phyloP scores from a whole-genome alignment of 2,888 invertebrate species.

The Melanargia galathea region DNA sequence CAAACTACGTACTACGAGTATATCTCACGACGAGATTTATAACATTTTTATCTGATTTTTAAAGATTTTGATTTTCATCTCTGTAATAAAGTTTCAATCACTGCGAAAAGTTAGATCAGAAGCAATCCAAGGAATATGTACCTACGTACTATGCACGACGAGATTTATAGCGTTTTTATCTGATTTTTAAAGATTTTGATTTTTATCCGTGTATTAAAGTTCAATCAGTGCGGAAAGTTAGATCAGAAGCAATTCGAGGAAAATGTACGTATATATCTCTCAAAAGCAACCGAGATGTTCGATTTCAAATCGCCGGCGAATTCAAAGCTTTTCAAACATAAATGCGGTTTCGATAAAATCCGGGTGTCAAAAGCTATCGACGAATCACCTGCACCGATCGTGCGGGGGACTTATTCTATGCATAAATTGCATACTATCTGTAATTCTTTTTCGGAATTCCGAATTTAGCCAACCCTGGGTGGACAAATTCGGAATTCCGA shows the following conservation, averaged over 20 bases:
- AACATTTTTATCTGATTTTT: too few relatives aligned
- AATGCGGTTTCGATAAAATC: slow-evolving; percentile 39
- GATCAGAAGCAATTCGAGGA: slow-evolving; percentile 18
- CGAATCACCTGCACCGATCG: slow-evolving; percentile 26
- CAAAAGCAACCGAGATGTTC: slow-evolving; percentile 21
- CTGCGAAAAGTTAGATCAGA: slow-evolving; percentile 14
- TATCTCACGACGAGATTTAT: too few relatives aligned
- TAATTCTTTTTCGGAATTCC: slow-evolving; percentile 2
- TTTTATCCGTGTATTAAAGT: neutral
- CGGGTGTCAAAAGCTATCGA: slow-evolving; percentile 37
- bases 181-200: too few relatives aligned
- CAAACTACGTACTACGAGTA: too few relatives aligned
- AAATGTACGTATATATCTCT: too few relatives aligned
- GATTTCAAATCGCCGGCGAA: slow-evolving; percentile 28
- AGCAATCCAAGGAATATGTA: slow-evolving; percentile 19
- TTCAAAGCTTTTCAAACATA: slow-evolving; percentile 30
- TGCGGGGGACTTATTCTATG: slow-evolving; percentile 22
- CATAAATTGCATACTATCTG: slow-evolving; percentile 35
- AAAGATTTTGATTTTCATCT: too few relatives aligned
- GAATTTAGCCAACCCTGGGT: neutral
- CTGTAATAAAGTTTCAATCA: too few relatives aligned
- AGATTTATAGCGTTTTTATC: too few relatives aligned
- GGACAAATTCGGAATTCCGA: too few relatives aligned
- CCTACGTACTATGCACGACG: too few relatives aligned
- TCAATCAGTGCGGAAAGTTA: slow-evolving; percentile 15